A percentile compares a stretch with the other conserved stretches of the same genome.
These are phyloP conservation scores for Microvelia longipes DNA, from an alignment of 1,140 invertebrate species.

Conservation along the genomic window DNA sequence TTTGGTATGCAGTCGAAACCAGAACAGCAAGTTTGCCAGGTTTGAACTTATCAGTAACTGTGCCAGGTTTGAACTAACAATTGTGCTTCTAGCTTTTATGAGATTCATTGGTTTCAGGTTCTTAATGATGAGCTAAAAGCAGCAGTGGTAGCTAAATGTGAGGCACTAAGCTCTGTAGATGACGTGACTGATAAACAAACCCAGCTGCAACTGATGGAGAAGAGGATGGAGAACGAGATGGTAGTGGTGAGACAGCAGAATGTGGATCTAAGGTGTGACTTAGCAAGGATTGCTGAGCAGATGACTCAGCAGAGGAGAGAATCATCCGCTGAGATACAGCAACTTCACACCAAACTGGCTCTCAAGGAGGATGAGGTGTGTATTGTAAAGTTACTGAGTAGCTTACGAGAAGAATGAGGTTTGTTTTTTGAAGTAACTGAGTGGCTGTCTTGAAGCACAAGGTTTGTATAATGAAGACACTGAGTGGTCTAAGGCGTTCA, in stretches of 20 bases:
- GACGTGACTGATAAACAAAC: conserved; percentile 65
- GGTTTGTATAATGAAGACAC: too few species aligned
- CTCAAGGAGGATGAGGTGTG: conserved; percentile 65
- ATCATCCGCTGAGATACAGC: conserved; percentile 48
- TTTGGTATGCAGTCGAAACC: too few species aligned
- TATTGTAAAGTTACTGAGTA: too few species aligned
- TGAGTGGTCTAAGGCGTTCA: too few species aligned
- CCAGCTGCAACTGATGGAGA: conserved; percentile 58
- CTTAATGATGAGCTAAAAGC: conserved; percentile 46
- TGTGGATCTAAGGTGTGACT: conserved; percentile 52
- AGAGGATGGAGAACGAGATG: conserved; percentile 64
- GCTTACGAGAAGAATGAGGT: too few species aligned
- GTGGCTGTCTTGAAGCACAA: too few species aligned
- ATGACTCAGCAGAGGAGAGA: conserved; percentile 58
- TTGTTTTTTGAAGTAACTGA: too few species aligned
- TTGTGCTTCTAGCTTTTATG: too few species aligned
- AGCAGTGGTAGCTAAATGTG: conserved; percentile 61
- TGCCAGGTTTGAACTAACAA: too few species aligned
- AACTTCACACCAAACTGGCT: conserved; percentile 57
- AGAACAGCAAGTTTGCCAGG: too few species aligned
- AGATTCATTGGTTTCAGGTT: not conserved
- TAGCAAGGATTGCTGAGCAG: conserved; percentile 57
- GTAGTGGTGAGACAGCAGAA: conserved; percentile 58
- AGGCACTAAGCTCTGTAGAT: conserved; percentile 59
- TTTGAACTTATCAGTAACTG: too few species aligned